Base-by-base conservation (phyloP, 2,113 vertebrate genomes). In the Myotis lucifugus region DNA sequence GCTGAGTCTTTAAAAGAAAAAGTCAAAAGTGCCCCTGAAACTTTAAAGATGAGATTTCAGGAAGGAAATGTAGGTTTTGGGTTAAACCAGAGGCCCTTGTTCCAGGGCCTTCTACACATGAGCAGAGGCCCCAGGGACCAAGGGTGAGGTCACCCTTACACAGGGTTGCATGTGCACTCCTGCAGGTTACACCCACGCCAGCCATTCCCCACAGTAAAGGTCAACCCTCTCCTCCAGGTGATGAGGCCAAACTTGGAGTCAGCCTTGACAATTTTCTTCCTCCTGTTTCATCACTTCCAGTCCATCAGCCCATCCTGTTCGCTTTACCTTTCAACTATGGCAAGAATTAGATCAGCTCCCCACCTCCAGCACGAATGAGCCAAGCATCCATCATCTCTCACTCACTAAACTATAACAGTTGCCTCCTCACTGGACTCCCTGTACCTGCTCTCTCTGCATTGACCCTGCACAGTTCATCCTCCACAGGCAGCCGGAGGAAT, bases 1-100 rank as follows among this genome's bases (percentile, higher is more conserved):
- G 50, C 78, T 91, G 66, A 17, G 69, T 78, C 70, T 93, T 90
- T n/a, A 11, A 69, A 77, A 7, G 17, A 89, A 48, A 94, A 78
- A 88, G 79, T 34, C 40, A 21, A 74, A 86, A 78, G 48, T 21
- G 29, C 85, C 52, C 48, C 27, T 18, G 88, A 72, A 29, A 74
- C 93, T 46, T 90, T 34, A 61, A 46, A 42, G 21, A 52, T 8
- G 64, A 34, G 54, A 61, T 82, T 83, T 48, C 32, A 73, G 27
- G 50, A 61, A 46, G 61, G 21, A 74, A 52, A 15, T 8, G 3
- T 48, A 7, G 42, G 50, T 64, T 81, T 23, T 3, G 0, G 0
- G 23, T 69, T 79, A 70, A 87, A 70, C 76, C 37, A 46, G 50
- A 89, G 37, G 54, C 37, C 21, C 12, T 17, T 15, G 42, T 48